Base-by-base conservation (phyloP, 1,140 invertebrate genomes). In the Drosophila bipectinata region DNA sequence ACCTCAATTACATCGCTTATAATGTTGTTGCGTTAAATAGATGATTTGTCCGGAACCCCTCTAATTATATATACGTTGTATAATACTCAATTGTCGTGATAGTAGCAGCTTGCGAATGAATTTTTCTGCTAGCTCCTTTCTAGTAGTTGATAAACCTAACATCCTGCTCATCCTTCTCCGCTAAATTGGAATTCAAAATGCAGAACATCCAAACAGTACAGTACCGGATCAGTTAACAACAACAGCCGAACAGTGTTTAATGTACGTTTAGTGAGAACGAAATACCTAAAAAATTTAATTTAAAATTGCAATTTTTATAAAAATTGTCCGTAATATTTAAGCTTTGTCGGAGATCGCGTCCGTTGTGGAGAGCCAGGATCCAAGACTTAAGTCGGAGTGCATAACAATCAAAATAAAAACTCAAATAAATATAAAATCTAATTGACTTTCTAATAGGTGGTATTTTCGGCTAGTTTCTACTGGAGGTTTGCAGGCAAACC, bases 61-160 rank as follows among this genome's bases (percentile, higher is more conserved):
- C 47, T 54, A 72, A 47, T 53, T 71, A 48, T 78, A 68, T 72
- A 52, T 58, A 85, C 60, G 72, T 79, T 85, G 69, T 85, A 85
- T 76, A 88, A 88, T 88, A 88, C 83, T 88, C 83, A 88, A 88
- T 73, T 89, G 76, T 88, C 83, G 83, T 88, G 83, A 88, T 89
- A 88, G 84, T 88, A 88, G 79, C 71, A 72, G 82, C 77, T 67
- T 76, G 56, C 64, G 47, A 72, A 69, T 72, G 47, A 72, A 69
- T 72, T 87, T 87, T 73, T 78, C 83, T 81, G 69, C 68, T 78
- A 81, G 72, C 62, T 87, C 79, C 55, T 68, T 72, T 81, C 47
- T 77, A 77, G 77, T 72, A 80, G 45, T 73, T 67, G 64, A 53
- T 44, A 49, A 63, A 73, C 68, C 45, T 59, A 47, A 57, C 54